Conservation (phyloP, 2,888 invertebrate species). For the Acanthosepion esculentum region DNA sequence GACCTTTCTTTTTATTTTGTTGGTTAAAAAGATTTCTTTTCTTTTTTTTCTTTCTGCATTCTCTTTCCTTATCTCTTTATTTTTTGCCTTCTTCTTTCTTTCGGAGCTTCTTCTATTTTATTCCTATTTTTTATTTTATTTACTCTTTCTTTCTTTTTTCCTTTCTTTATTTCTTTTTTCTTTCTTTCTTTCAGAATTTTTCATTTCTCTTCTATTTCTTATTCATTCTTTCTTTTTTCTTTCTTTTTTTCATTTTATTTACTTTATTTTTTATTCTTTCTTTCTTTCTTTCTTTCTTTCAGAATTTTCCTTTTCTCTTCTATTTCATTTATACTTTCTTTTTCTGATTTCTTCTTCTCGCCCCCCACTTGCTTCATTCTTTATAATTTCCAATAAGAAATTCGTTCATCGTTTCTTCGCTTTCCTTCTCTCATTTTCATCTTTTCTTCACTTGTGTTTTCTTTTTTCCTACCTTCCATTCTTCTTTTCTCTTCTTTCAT, state of each 20-base stretch:
- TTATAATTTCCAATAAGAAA: too few relatives aligned
- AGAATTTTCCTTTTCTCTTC: neutral
- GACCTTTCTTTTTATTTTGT: neutral
- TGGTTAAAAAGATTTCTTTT: neutral
- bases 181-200: neutral
- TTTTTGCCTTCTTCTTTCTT: neutral
- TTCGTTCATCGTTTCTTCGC: neutral
- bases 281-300: neutral
- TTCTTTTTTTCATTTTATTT: neutral
- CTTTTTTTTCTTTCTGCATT: neutral
- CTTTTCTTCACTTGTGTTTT: too few relatives aligned
- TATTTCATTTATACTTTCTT: neutral
- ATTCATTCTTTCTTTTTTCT: neutral
- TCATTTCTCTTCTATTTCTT: neutral
- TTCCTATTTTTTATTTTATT: neutral
- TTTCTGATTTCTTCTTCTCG: neutral
- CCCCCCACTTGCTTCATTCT: too few relatives aligned
- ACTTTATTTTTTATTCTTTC: neutral
- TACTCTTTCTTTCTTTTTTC: neutral
- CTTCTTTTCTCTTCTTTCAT: too few relatives aligned
- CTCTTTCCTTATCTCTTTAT: neutral
- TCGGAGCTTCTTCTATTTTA: neutral
- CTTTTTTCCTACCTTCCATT: too few relatives aligned
- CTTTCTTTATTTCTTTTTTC: neutral
- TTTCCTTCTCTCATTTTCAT: too few relatives aligned